Evolutionary conservation across 2,888 invertebrate species (phyloP), one percentile per base, ranked within the genome.

Genomic region (Drosophila austrosaltans): DNA sequence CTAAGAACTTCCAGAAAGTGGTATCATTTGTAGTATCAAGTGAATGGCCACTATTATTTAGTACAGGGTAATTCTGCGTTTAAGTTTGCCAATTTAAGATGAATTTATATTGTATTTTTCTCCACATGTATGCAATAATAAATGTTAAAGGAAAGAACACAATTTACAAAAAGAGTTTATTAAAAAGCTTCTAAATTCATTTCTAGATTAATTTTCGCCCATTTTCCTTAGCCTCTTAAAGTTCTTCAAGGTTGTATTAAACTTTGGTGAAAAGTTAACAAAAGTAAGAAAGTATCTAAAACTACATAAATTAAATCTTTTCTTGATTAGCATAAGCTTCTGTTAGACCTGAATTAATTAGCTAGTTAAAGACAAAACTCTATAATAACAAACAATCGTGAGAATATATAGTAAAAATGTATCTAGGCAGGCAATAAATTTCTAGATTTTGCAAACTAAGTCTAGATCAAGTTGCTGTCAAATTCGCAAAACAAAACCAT

Each of bases 201-300:
- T 66, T 71, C 40, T 25, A 53, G 39, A 53, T 53, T 7, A 6
- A 6, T 2, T n/a, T 59, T 54, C 53, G 68, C 54, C 54, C 44
- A 59, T 30, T 53, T 39, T 39, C 10, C 2, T 39, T 2, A 2
- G 12, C 10, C 2, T 12, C 39, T 3, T 12, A 39, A 8, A 1
- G n/a, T 40, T 40, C 2, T n/a, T 8, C 8, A 36, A 36, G 36
- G 2, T 36, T 5, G 6, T 39, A 39, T 39, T 39, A 3, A 3
- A 20, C 12, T 32, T n/a, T 53, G 32, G 22, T 66, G 22, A 57
- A 30, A 30, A 30, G 4, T 30, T 36, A 3, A 36, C 8, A 8
- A 63, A 57, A 20, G 20, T 10, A 39, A 28, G 42, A 60, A 60
- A 44, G 10, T 1, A 5, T 30, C 8, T 36, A 36, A 5, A 32